These are phyloP conservation scores for Melanotaenia maccullochi DNA, from an alignment of 2,797 vertebrate genomes.

Conservation along the genomic window DNA sequence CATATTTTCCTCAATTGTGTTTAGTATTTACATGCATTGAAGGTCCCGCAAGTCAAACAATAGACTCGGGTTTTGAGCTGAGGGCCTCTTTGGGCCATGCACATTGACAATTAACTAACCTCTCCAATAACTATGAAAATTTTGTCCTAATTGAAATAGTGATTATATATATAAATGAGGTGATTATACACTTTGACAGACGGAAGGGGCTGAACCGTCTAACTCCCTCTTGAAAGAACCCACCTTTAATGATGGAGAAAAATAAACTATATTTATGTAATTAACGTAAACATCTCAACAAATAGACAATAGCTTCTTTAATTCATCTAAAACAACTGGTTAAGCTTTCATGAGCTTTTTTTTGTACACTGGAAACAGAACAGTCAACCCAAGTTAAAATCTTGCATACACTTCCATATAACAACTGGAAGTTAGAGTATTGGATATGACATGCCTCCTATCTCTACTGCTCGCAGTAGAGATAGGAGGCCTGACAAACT, in stretches of 20 bases:
- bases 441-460: no score
- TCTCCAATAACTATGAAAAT: not conserved
- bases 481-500: not conserved
- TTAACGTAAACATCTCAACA: not conserved
- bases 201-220: not conserved
- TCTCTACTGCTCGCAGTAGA: no score
- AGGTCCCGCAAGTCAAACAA: not conserved
- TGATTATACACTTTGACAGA: not conserved
- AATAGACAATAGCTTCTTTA: not conserved
- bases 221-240: not conserved
- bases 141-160: no score
- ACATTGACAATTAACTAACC: not conserved
- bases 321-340: no score
- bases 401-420: no score
- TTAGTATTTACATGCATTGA: not conserved
- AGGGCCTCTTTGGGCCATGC: not conserved
- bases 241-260: not conserved
- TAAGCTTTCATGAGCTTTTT: no score
- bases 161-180: no score
- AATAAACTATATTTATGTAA: not conserved
- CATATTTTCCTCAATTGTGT: not conserved
- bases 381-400: no score
- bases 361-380: no score
- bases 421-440: no score
- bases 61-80: not conserved